Conservation (phyloP, 2,113 vertebrate genomes). For the Sphaerodactylus townsendi region DNA sequence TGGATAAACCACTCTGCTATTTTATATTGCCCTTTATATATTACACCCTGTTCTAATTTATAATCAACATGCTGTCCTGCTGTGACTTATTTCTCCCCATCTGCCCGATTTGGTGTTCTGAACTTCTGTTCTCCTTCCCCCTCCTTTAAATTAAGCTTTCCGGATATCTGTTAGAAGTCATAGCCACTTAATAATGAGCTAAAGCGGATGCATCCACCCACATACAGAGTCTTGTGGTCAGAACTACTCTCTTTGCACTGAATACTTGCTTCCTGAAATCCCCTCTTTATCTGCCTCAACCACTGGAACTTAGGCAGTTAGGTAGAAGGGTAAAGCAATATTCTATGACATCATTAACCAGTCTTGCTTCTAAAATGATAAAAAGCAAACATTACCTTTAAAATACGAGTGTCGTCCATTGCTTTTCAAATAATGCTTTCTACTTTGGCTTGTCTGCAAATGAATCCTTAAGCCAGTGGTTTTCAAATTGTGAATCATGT, state of each 20-base stretch:
- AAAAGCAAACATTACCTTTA: neutral
- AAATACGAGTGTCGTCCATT: neutral
- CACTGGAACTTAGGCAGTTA: neutral
- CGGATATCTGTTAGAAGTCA: neutral
- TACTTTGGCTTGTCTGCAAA: neutral
- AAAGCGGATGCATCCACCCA: constrained; percentile 10
- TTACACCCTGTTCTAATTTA: neutral
- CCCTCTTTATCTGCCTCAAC: neutral
- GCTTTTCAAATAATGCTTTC: neutral
- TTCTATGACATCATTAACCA: neutral
- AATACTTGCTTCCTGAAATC: constrained; percentile 14
- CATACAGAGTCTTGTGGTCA: constrained; percentile 5
- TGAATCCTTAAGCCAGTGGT: no score
- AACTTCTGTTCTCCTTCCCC: neutral
- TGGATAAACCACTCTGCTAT: neutral
- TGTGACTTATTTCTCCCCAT: neutral
- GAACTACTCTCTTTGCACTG: neutral
- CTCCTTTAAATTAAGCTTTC: neutral
- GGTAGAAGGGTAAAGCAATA: neutral
- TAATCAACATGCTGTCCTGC: neutral
- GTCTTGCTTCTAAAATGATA: no score
- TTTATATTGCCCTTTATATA: neutral
- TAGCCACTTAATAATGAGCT: constrained; percentile 2
- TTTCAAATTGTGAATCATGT: no score
- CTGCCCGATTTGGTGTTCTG: neutral